Base-by-base conservation (phyloP, 2,888 invertebrate genomes). In the Dicycla oo region DNA sequence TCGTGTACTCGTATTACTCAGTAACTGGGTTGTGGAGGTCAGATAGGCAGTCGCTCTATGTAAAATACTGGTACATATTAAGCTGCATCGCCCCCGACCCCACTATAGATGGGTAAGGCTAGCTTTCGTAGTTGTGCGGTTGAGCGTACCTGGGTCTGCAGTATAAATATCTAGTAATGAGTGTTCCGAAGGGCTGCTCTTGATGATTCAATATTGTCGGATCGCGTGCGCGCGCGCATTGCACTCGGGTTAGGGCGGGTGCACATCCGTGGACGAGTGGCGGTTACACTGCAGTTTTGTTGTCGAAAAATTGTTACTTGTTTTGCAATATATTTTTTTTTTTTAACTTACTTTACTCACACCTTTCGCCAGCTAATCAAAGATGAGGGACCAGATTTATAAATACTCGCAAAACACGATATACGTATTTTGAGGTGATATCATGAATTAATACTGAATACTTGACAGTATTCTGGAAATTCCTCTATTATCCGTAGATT, bases 141-240 rank as follows among this genome's bases (percentile, higher is more conserved):
- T 60, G 47, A 74, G 58, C 18, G 76, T 74, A 67, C 72, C 60
- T 11, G 18, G 45, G n/a, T 61, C 53, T 20, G 40, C 43, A 34
- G 60, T 73, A 62, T 88, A 85, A 87, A 87, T 86, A 79, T 79
- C 74, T 78, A 78, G 69, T 80, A 84, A 82, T 73, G 69, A 82
- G 63, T 82, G 88, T 90, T 89, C 87, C 88, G 83, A 88, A 91
- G 91, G 91, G 91, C 90, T 86, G 80, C 80, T 87, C 86, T 86
- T 87, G 88, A 89, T 88, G 86, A 85, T 86, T 84, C 87, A 87
- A 90, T 89, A 89, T 91, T 86, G 86, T 87, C 61, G 75, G 82
- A 91, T 92, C 90, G 92, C 92, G 92, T 92, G 92, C 89, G 90
- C 91, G 43, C 74, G 91, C 89, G 89, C 88, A 80, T 78, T 81